Percentiles rank a stretch among this genome's conserved stretches.
phyloP scores from a whole-genome alignment of 2,888 invertebrate species.

The Cephus pygmeus region DNA sequence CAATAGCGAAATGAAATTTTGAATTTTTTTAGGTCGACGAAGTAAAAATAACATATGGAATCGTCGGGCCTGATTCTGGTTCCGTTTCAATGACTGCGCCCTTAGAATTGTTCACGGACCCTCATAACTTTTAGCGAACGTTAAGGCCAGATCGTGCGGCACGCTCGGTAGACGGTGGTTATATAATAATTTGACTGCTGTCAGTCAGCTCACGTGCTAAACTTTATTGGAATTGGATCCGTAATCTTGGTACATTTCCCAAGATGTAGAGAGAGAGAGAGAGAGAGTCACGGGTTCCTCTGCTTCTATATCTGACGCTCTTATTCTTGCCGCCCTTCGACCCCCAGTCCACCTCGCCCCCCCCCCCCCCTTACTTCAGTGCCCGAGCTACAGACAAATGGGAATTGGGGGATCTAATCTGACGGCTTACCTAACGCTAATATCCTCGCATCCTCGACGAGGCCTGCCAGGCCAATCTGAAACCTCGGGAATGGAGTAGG shows the following conservation, averaged over 20 bases:
- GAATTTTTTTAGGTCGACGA: not conserved
- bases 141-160: not conserved
- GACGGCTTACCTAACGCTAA: constrained; percentile 50
- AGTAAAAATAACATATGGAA: not conserved
- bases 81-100: no score
- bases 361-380: not conserved
- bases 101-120: not conserved
- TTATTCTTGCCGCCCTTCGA: no score
- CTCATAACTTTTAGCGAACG: constrained; percentile 3
- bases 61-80: not conserved
- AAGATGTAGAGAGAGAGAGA: constrained; percentile 42
- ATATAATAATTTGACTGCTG: constrained; percentile 55
- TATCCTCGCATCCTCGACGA: constrained; percentile 27
- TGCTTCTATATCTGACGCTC: no score
- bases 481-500: not conserved
- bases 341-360: no score
- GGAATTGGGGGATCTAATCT: constrained; percentile 57
- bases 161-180: constrained; percentile 20
- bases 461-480: not conserved
- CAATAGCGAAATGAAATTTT: not conserved
- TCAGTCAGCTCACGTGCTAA: constrained; percentile 60
- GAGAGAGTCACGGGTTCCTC: no score
- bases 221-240: constrained; percentile 63
- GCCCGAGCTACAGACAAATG: constrained; percentile 42
- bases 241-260: constrained; percentile 61